Conservation (phyloP, 1,140 invertebrate species). For the Cyclina sinensis region DNA sequence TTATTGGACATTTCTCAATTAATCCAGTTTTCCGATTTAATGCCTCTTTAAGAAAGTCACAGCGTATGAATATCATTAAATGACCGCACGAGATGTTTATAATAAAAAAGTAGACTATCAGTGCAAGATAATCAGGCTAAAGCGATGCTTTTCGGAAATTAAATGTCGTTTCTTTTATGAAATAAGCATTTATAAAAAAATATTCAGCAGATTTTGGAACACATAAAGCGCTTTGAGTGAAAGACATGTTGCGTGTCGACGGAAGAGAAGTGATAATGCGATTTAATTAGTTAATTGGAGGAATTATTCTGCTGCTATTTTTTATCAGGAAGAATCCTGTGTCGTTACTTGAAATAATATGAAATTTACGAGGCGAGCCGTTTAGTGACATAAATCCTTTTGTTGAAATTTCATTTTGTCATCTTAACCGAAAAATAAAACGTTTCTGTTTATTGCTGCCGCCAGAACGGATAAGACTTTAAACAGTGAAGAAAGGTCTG, state of each 20-base stretch:
- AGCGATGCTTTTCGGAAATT: slow-evolving; percentile 16
- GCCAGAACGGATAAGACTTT: no score
- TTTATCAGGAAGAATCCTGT: background rate
- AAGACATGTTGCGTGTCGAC: background rate
- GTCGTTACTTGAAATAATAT: background rate
- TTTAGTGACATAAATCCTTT: no score
- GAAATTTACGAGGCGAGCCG: no score
- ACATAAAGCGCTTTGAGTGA: background rate
- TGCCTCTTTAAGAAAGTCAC: background rate
- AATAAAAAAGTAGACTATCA: slow-evolving; percentile 9
- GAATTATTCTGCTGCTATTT: background rate
- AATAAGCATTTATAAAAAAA: slow-evolving; percentile 4
- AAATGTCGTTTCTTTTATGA: background rate
- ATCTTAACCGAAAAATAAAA: no score
- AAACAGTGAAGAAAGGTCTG: no score
- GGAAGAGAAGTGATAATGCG: background rate
- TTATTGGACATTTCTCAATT: slow-evolving; percentile 4
- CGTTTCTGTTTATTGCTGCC: no score
- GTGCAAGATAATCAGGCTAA: background rate
- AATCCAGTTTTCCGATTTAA: slow-evolving; percentile 17
- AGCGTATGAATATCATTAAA: slow-evolving; percentile 6
- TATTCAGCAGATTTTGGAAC: background rate
- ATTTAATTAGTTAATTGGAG: slow-evolving; percentile 4
- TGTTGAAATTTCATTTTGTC: no score
- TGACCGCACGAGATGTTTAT: slow-evolving; percentile 17